Evolutionary conservation across 2,797 vertebrate genomes (phyloP).

Genomic region (Discoglossus pictus): DNA sequence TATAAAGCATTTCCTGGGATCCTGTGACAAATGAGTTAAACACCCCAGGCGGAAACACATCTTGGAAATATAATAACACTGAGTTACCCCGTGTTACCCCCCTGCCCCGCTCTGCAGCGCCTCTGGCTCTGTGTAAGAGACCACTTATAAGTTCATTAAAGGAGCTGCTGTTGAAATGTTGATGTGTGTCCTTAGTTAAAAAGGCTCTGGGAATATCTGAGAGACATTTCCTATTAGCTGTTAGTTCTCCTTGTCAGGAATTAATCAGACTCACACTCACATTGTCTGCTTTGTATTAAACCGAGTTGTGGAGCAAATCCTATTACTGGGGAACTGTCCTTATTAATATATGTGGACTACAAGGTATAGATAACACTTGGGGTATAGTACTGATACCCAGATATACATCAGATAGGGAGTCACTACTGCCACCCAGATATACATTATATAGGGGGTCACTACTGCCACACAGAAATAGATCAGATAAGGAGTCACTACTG

Average conservation of each 20-base stretch:
- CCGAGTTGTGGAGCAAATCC: no score
- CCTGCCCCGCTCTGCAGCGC: not conserved
- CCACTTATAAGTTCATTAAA: slow-evolving; percentile 16
- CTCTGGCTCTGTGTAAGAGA: slow-evolving; percentile 2
- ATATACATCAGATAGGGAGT: no score
- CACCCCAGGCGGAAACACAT: not conserved
- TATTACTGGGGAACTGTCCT: no score
- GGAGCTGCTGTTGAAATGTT: slow-evolving; percentile 13
- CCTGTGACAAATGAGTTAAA: not conserved
- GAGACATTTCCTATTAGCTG: slow-evolving; percentile 16
- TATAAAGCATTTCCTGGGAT: not conserved
- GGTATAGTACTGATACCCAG: no score
- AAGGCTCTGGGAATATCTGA: not conserved
- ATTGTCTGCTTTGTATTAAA: slow-evolving; percentile 15
- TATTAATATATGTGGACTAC: no score
- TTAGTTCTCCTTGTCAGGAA: slow-evolving; percentile 3
- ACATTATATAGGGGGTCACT: no score
- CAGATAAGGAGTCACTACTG: no score
- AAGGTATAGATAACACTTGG: no score
- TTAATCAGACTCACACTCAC: slow-evolving; percentile 11
- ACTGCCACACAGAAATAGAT: no score
- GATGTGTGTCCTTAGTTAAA: not conserved
- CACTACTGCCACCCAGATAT: no score
- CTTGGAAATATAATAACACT: no score
- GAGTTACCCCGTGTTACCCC: no score